These are phyloP conservation scores for Mionectes macconnelli DNA, from an alignment of 2,113 vertebrate genomes.

Conservation along the genomic window DNA sequence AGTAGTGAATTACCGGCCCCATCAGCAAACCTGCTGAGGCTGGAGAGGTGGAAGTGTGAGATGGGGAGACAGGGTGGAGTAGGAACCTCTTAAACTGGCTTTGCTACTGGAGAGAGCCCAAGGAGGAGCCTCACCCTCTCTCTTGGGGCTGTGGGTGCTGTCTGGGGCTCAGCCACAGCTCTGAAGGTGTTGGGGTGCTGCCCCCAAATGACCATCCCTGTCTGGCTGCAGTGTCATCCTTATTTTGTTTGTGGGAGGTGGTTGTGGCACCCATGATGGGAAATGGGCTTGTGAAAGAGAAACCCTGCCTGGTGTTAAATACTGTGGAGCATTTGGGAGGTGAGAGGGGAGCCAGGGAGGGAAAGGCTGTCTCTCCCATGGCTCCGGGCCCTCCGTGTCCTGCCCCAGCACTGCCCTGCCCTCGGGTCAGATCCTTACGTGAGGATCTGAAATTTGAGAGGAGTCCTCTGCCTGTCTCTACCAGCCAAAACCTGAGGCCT, in stretches of 20 bases:
- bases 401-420: neutral
- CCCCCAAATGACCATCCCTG: neutral
- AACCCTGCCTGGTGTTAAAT: fast-evolving
- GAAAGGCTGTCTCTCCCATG: neutral
- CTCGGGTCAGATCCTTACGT: neutral
- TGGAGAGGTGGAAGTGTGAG: neutral
- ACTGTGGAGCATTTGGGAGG: neutral
- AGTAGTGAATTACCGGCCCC: neutral
- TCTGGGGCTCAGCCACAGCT: neutral
- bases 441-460: constrained; percentile 25
- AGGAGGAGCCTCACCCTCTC: neutral
- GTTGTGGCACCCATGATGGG: neutral
- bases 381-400: neutral
- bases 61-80: neutral
- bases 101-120: neutral
- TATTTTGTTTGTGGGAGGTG: neutral
- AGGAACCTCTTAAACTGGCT: constrained; percentile 22
- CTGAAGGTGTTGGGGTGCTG: neutral
- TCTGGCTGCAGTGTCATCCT: neutral
- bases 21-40: neutral
- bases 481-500: neutral
- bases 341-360: neutral
- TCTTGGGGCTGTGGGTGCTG: neutral
- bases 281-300: neutral
- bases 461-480: neutral